Percentiles rank a stretch among this genome's conserved stretches.
phyloP scores from a whole-genome alignment of 2,797 vertebrate species.

The Mycteria americana region DNA sequence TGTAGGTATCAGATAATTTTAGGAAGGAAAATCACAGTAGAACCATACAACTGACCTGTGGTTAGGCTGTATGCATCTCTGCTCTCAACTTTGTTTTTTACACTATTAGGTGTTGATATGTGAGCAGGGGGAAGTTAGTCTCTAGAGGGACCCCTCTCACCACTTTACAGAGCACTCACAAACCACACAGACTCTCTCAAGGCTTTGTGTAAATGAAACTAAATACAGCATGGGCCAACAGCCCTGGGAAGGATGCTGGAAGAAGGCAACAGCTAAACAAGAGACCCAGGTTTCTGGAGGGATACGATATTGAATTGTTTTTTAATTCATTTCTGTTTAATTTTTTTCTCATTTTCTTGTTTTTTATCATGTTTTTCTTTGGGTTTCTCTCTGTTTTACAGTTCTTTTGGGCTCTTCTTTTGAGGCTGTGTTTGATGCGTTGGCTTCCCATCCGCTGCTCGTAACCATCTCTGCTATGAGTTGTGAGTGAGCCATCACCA shows the following conservation, averaged over 20 bases:
- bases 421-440: conserved; percentile 75
- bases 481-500: conserved; percentile 76
- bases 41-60: background rate
- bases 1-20: background rate
- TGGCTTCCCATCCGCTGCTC: conserved; percentile 75
- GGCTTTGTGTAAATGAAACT: background rate
- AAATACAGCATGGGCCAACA: background rate
- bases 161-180: background rate
- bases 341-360: conserved; percentile 62
- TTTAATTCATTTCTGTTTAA: conserved; percentile 60
- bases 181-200: background rate
- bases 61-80: background rate
- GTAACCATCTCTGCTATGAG: conserved; percentile 75
- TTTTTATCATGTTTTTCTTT: conserved; percentile 74
- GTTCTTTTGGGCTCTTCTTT: conserved; percentile 77
- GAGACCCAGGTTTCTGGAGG: background rate
- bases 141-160: conserved; percentile 21
- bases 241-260: background rate
- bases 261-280: background rate
- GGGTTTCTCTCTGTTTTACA: conserved; percentile 76
- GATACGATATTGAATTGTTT: conserved; percentile 12
- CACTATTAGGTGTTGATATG: background rate
- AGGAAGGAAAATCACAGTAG: background rate
- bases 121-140: background rate
- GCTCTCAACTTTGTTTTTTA: background rate